phyloP scores from a whole-genome alignment of 2,113 vertebrate species.

The Zeus faber region DNA sequence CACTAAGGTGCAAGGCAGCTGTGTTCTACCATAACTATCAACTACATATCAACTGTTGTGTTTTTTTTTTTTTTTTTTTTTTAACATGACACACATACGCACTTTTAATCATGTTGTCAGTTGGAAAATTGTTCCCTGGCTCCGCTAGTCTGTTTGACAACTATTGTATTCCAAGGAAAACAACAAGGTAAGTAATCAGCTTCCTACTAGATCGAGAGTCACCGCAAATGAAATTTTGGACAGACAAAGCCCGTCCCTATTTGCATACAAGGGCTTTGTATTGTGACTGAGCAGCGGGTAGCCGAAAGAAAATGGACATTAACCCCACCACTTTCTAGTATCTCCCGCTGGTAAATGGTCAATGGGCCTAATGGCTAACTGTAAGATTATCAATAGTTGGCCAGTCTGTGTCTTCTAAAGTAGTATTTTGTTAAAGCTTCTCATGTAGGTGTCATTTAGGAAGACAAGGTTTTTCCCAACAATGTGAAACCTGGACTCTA shows the following conservation, averaged over 20 bases:
- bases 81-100: no score
- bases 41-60: no score
- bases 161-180: slow-evolving; percentile 35
- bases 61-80: no score
- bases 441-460: slow-evolving; percentile 17
- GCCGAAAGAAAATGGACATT: neutral
- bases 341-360: no score
- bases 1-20: no score
- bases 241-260: neutral
- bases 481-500: slow-evolving; percentile 36
- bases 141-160: no score
- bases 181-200: slow-evolving; percentile 33
- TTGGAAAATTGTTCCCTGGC: no score
- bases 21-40: no score
- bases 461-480: slow-evolving; percentile 23
- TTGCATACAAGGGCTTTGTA: slow-evolving; percentile 15
- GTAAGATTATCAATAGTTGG: slow-evolving; percentile 12
- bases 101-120: no score
- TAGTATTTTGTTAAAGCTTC: slow-evolving; percentile 8
- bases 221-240: slow-evolving; percentile 34
- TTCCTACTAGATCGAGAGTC: slow-evolving; percentile 15
- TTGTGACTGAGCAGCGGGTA: slow-evolving; percentile 1
- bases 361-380: slow-evolving; percentile 20
- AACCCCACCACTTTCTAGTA: no score
- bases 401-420: slow-evolving; percentile 7